Percentiles rank a stretch among this genome's conserved stretches.
These are phyloP conservation scores for Diacarnus erythraeanus DNA, from an alignment of 37 sponge, comb jelly and placozoan species.

Conservation along the genomic window DNA sequence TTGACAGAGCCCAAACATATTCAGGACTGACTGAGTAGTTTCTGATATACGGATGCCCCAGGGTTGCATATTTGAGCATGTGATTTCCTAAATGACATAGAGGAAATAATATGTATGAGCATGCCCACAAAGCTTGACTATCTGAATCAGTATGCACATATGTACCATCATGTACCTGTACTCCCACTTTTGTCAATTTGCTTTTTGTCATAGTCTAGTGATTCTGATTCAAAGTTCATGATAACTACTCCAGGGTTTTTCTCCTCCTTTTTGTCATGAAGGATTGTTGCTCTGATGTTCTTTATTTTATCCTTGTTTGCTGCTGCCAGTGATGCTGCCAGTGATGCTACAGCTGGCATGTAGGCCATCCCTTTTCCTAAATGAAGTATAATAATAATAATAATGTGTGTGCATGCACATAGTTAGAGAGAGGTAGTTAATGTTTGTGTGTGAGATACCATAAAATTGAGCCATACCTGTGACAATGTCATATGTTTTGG, in stretches of 20 bases:
- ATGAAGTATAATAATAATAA: not conserved
- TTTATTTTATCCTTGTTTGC: conserved; percentile 19
- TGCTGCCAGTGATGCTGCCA: conserved; percentile 35
- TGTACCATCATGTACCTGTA: conserved; percentile 7
- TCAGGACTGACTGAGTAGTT: conserved; percentile 23
- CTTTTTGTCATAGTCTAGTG: conserved; percentile 12
- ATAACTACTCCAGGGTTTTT: conserved; percentile 33
- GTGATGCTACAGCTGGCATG: conserved; percentile 10
- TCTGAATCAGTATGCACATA: not conserved
- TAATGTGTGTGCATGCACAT: not conserved
- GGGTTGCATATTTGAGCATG: conserved; percentile 16
- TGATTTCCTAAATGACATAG: conserved; percentile 13
- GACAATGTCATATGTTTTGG: conserved; percentile 40
- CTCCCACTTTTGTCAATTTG: not conserved
- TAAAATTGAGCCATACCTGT: conserved; percentile 17
- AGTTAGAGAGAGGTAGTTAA: no score
- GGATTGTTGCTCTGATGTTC: conserved; percentile 15
- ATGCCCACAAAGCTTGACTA: not conserved
- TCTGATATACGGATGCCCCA: conserved; percentile 20
- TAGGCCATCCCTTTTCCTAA: conserved; percentile 47
- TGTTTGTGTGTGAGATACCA: no score
- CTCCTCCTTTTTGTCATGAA: conserved; percentile 22
- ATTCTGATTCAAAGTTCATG: conserved; percentile 15
- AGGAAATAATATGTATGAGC: not conserved
- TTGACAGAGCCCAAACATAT: conserved; percentile 20